These are phyloP conservation scores for Stenolophus ochropezus DNA, from an alignment of 2,888 invertebrate genomes.

Conservation along the genomic window DNA sequence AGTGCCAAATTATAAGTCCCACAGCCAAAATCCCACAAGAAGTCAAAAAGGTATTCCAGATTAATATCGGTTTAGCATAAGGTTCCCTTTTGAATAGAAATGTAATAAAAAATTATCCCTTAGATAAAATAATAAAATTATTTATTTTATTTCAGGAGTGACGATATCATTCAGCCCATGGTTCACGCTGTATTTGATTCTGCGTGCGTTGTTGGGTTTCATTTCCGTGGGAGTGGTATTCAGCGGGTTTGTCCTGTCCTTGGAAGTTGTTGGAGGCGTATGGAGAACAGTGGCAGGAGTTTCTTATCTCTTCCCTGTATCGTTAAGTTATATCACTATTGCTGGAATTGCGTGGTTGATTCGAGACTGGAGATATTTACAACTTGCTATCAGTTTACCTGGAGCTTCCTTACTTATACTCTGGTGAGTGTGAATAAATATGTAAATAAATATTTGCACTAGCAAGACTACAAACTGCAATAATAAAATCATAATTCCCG, in stretches of 20 bases:
- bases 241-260: slow-evolving; percentile 86
- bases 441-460: too few relatives aligned
- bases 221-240: slow-evolving; percentile 89
- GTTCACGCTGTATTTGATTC: slow-evolving; percentile 81
- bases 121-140: neutral
- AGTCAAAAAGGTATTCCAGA: too few relatives aligned
- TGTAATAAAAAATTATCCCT: too few relatives aligned
- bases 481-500: too few relatives aligned
- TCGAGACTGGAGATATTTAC: slow-evolving; percentile 83
- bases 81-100: too few relatives aligned
- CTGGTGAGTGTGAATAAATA: slow-evolving; percentile 78
- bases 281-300: slow-evolving; percentile 89
- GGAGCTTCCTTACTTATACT: slow-evolving; percentile 80
- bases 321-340: slow-evolving; percentile 84
- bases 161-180: slow-evolving; percentile 82
- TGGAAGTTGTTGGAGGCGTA: slow-evolving; percentile 86
- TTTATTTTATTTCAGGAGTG: slow-evolving; percentile 66
- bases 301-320: slow-evolving; percentile 86
- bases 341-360: slow-evolving; percentile 82
- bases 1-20: too few relatives aligned
- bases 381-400: slow-evolving; percentile 83
- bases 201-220: slow-evolving; percentile 83
- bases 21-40: too few relatives aligned
- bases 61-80: too few relatives aligned
- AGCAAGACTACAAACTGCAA: too few relatives aligned